Base-by-base conservation (phyloP, 1,140 invertebrate species). In the Leptinotarsa texana region DNA sequence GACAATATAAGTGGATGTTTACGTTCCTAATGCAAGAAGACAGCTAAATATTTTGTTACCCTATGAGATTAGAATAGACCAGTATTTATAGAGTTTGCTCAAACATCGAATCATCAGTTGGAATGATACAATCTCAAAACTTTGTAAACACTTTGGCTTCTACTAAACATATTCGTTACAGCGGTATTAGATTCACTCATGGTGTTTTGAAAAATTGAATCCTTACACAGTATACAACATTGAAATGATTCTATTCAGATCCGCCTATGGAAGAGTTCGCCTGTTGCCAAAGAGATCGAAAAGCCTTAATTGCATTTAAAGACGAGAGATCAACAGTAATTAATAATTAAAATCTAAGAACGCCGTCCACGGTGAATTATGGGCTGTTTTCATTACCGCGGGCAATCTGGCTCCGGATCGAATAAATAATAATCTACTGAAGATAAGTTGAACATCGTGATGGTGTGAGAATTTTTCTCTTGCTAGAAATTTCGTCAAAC, bases 241-340 rank as follows among this genome's bases (percentile, higher is more conserved):
- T 42, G 33, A 42, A 42, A 42, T 11, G 33, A 42, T 57, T 57
- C 15, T 57, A 3, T 4, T 18, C 15, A 57, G 63, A 65, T 65
- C 21, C 63, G 63, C 63, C 63, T 18, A 57, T 57, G 51, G 51
- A 17, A 15, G 4, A 57, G 15, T 57, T 8, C 4, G 17, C 51
- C 51, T 57, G 51, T 57, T 57, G 51, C 51, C 51, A 57, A 57
- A 57, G 51, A 57, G 63, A 65, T 65, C 63, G 27, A 33, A 65
- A 65, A 65, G n/a, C 63, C 27, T 72, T 72, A 72, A 78, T 78
- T 78, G 71, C 77, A 75, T 78, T 78, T 78, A 70, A 74, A 77
- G 76, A 78, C 72, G 74, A 75, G 74, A 78, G 71, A 73, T 75
- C 71, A 73, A 69, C 70, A 69, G 74, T 78, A 78, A 78, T 78